Percentiles rank a stretch among this genome's conserved stretches.
Conservation (phyloP, 1,140 invertebrate genomes). For the Thaumetopoea pityocampa region DNA sequence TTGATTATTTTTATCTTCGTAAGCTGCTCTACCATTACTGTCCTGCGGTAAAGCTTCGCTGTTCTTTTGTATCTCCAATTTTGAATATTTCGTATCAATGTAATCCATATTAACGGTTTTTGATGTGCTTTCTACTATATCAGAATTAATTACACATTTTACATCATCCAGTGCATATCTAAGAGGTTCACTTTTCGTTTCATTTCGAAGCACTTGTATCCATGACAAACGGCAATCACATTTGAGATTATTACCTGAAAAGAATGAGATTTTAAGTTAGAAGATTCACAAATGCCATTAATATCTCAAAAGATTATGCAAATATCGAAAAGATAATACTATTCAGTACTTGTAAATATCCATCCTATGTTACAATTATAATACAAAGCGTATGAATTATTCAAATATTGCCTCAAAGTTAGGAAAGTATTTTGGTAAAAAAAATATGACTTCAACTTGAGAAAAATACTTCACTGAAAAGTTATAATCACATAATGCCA, state of each 20-base stretch:
- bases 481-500: slow-evolving; percentile 14
- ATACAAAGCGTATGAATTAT: slow-evolving; percentile 4
- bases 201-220: slow-evolving; percentile 84
- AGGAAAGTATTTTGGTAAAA: slow-evolving; percentile 1
- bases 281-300: too few relatives aligned
- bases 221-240: slow-evolving; percentile 87
- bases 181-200: slow-evolving; percentile 80
- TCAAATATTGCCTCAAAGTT: slow-evolving; percentile 5
- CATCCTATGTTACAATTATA: not conserved
- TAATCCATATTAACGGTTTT: slow-evolving; percentile 17
- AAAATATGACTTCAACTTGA: not conserved
- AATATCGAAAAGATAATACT: not conserved
- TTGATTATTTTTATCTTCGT: slow-evolving; percentile 30
- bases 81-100: slow-evolving; percentile 18
- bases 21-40: slow-evolving; percentile 34
- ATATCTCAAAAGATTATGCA: not conserved
- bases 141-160: slow-evolving; percentile 38
- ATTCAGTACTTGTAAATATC: not conserved
- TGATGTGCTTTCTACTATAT: slow-evolving; percentile 9
- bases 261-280: slow-evolving; percentile 12
- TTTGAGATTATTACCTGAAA: slow-evolving; percentile 84
- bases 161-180: slow-evolving; percentile 52
- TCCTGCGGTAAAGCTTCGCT: slow-evolving; percentile 40
- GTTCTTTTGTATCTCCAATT: slow-evolving; percentile 33
- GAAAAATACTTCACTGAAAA: slow-evolving; percentile 6